Conservation (phyloP, 2,888 invertebrate genomes). For the Xestia sexstrigata region DNA sequence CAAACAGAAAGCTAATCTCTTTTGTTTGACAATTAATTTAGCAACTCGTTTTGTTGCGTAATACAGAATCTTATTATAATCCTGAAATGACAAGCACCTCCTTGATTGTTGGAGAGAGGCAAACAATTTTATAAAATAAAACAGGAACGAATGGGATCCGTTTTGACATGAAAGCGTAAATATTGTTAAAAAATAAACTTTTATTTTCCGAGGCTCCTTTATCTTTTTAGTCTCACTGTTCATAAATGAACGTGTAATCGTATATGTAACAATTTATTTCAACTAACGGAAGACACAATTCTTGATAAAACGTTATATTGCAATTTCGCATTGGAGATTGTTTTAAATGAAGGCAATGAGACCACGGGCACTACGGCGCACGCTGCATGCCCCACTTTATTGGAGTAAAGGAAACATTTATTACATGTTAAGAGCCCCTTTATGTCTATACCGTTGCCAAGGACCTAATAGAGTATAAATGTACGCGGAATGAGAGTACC, state of each 20-base stretch:
- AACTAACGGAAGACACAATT: constrained; percentile 50
- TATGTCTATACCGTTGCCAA: constrained; percentile 84
- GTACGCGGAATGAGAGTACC: constrained; percentile 67
- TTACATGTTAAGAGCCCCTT: constrained; percentile 85
- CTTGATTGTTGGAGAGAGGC: constrained; percentile 61
- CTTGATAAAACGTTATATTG: constrained; percentile 54
- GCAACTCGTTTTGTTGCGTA: constrained; percentile 74
- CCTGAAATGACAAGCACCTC: constrained; percentile 66
- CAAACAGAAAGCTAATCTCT: constrained; percentile 81
- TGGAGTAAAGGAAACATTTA: constrained; percentile 84
- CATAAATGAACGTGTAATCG: constrained; percentile 42
- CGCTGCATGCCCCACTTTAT: constrained; percentile 80
- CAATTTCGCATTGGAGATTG: constrained; percentile 76
- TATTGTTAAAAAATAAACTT: constrained; percentile 45
- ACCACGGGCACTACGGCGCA: constrained; percentile 69
- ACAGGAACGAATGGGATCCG: constrained; percentile 48
- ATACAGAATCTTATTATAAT: constrained; percentile 69
- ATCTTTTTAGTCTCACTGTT: constrained; percentile 20
- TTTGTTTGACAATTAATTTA: constrained; percentile 82
- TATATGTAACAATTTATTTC: constrained; percentile 53
- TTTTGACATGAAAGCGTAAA: constrained; percentile 44
- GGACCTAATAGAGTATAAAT: constrained; percentile 76
- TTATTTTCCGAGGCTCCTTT: constrained; percentile 10
- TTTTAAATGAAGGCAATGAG: constrained; percentile 84
- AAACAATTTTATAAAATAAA: constrained; percentile 58